A percentile compares a stretch with the other conserved stretches of the same genome.
Evolutionary conservation across 2,113 vertebrate species (phyloP).

Genomic region (Microtus ochrogaster): DNA sequence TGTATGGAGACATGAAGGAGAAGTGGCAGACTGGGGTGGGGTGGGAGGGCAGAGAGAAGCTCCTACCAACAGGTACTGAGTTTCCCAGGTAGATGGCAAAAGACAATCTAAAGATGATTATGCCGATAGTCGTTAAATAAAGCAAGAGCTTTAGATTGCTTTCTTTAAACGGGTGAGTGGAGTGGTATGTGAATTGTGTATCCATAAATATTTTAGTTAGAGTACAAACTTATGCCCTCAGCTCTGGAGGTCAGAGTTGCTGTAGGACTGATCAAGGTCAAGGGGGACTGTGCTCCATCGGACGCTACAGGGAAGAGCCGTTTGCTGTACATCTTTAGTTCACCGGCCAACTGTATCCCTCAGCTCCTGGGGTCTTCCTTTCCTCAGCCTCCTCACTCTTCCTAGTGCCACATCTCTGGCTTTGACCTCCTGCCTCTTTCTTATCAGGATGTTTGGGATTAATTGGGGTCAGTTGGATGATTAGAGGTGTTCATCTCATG

Average conservation of each 20-base stretch:
- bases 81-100: not conserved
- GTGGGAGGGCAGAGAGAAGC: not conserved
- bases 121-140: not conserved
- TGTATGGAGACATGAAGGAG: not conserved
- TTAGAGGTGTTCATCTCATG: not conserved
- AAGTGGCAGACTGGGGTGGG: not conserved
- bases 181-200: not conserved
- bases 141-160: not conserved
- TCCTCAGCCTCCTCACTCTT: accelerated
- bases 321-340: not conserved
- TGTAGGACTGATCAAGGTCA: not conserved
- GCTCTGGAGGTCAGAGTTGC: not conserved
- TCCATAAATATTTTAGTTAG: not conserved
- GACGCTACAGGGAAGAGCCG: accelerated
- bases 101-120: not conserved
- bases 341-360: not conserved
- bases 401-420: not conserved
- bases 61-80: too few relatives aligned
- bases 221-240: not conserved
- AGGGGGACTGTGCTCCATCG: not conserved
- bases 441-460: not conserved
- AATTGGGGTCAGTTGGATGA: not conserved
- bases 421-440: too few relatives aligned
- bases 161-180: too few relatives aligned
- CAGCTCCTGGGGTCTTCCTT: not conserved